Evolutionary conservation across 2,797 vertebrate genomes (phyloP), one percentile per base, ranked within the genome.

Genomic region (Pygocentrus nattereri): DNA sequence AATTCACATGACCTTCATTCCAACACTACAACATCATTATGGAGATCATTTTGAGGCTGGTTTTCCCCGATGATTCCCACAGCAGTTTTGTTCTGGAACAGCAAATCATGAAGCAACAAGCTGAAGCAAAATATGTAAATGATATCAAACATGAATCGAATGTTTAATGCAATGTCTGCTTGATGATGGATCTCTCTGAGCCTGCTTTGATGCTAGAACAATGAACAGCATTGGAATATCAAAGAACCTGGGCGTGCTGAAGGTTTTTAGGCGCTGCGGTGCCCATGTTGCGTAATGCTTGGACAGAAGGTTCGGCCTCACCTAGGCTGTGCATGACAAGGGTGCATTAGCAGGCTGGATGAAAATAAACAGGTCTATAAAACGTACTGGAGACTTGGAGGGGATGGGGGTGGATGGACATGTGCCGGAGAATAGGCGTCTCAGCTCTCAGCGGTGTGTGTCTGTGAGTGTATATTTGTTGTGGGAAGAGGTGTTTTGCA

Each of bases 291-390:
- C 25, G 73, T 74, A 85, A 83, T 67, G 78, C 84, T 76, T 87
- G 82, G 85, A 85, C 88, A 86, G 82, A 82, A 84, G 52, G 83
- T 82, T 86, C 49, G 84, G 88, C 82, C 78, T 84, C 89, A 87
- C 82, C 67, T 81, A 87, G 69, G 2, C 85, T 90, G 88, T 90
- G 88, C 87, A 88, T 81, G 76, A 85, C 88, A 83, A 61, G 88
- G 84, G 87, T 87, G 88, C 87, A 90, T 68, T 85, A 90, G 73
- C 76, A 81, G 82, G 84, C 88, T 87, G 85, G 71, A 87, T 81
- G 87, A 83, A 71, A 8, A 90, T 88, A 90, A 92, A 91, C 82
- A 90, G 87, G 80, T 82, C 86, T 65, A 88, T 93, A 93, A 93
- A 93, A 92, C 69, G 78, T 58, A 44, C 0, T 1, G 52, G 73